Conservation (phyloP, 2,797 vertebrate genomes). For the Channallabes apus region DNA sequence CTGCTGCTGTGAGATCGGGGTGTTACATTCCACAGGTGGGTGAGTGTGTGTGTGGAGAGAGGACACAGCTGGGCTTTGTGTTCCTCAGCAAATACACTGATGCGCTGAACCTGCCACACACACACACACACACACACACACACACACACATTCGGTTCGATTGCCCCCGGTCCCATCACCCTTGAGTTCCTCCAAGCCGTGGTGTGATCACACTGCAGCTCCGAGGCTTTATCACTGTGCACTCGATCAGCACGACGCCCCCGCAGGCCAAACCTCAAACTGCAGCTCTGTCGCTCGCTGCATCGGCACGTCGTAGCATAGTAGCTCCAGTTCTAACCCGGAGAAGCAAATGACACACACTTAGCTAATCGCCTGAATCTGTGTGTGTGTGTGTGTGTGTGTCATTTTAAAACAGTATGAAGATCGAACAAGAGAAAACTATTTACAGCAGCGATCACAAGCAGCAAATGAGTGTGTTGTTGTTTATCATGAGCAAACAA, state of each 20-base stretch:
- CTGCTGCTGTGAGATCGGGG: conserved; percentile 69
- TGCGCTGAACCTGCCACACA: conserved; percentile 31
- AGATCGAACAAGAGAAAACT: not conserved
- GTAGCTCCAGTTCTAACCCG: not conserved
- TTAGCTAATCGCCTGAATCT: no score
- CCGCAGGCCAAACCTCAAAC: no score
- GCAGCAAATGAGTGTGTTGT: not conserved
- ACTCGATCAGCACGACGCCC: no score
- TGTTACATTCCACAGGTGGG: conserved; percentile 81
- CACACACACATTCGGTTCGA: not conserved
- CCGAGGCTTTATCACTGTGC: not conserved
- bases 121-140: conserved; percentile 32
- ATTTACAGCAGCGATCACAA: not conserved
- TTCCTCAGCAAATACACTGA: conserved; percentile 53
- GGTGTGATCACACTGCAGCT: not conserved
- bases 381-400: no score
- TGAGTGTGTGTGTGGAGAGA: conserved; percentile 63
- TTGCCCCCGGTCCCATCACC: not conserved
- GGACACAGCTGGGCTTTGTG: conserved; percentile 45
- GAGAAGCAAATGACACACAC: not conserved
- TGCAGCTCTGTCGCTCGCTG: not conserved
- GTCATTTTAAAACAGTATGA: no score
- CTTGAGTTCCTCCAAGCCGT: not conserved
- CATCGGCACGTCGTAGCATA: not conserved
- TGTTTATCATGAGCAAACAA: not conserved